Conservation (phyloP, 2,888 invertebrate genomes). For the Nysson spinosus region DNA sequence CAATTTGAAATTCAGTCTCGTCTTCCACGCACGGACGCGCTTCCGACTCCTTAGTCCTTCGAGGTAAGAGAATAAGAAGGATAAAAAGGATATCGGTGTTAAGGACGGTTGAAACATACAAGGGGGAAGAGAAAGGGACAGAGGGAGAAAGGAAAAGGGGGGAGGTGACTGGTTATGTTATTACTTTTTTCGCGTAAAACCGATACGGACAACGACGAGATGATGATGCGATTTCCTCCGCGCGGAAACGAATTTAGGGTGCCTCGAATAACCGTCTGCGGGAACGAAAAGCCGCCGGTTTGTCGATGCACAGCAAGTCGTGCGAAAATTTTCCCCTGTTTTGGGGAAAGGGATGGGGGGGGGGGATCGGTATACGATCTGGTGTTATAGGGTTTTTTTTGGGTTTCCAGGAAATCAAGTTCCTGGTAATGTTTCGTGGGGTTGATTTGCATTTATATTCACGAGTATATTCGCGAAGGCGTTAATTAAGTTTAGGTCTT, state of each 20-base stretch:
- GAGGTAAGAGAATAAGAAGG: background rate
- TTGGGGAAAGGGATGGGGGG: background rate
- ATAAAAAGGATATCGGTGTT: background rate
- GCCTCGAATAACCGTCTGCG: constrained; percentile 16
- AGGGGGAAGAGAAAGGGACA: background rate
- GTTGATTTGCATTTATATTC: no score
- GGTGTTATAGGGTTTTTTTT: no score
- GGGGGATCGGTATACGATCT: no score
- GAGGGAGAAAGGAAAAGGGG: constrained; percentile 1
- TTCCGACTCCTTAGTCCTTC: constrained; percentile 37
- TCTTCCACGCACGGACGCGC: constrained; percentile 67
- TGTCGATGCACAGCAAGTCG: constrained; percentile 26
- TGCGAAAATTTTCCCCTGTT: constrained; percentile 33
- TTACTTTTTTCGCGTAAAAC: constrained; percentile 51
- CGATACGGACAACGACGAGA: constrained; percentile 38
- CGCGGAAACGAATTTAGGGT: constrained; percentile 59
- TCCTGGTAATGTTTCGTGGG: no score
- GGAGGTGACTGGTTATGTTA: constrained; percentile 36
- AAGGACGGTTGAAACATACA: no score
- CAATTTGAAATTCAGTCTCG: constrained; percentile 69
- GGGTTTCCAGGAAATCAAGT: no score
- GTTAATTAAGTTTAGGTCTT: no score
- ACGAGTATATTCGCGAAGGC: no score
- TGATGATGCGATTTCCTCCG: constrained; percentile 59
- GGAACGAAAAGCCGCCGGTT: constrained; percentile 18